Evolutionary conservation across 2,113 vertebrate genomes (phyloP).

Genomic region (Colistium nudipinnis): DNA sequence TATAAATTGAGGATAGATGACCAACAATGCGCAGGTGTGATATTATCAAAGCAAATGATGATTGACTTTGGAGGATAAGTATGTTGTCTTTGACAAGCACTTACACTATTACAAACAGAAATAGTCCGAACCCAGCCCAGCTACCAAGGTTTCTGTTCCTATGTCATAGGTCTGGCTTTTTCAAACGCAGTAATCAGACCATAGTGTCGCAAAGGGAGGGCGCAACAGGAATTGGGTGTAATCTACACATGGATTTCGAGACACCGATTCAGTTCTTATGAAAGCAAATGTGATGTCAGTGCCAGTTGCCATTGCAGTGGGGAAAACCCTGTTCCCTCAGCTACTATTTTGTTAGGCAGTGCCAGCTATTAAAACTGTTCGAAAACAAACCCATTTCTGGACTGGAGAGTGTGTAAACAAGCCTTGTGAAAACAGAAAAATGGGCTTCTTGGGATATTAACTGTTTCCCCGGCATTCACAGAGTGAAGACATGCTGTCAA

Average conservation of each 20-base stretch:
- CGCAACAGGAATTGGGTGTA: slow-evolving; percentile 33
- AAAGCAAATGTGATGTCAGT: slow-evolving; percentile 19
- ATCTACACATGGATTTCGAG: slow-evolving; percentile 16
- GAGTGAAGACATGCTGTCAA: too few relatives aligned
- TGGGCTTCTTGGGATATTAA: background rate
- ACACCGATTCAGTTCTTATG: slow-evolving; percentile 39
- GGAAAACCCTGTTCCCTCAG: slow-evolving; percentile 5
- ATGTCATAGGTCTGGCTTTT: background rate
- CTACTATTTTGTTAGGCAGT: slow-evolving; percentile 2
- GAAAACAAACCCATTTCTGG: background rate
- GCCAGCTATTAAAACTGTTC: background rate
- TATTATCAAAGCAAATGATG: background rate
- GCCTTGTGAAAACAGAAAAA: background rate
- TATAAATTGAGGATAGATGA: too few relatives aligned
- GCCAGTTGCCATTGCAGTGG: background rate
- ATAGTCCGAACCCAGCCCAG: background rate
- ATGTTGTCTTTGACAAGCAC: background rate
- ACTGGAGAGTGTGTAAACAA: background rate
- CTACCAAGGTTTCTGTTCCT: background rate
- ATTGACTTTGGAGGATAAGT: background rate
- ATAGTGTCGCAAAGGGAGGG: slow-evolving; percentile 18
- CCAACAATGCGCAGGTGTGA: too few relatives aligned
- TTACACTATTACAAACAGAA: background rate
- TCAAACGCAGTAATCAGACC: slow-evolving; percentile 13
- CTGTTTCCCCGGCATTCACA: too few relatives aligned